phyloP scores from a whole-genome alignment of 2,888 invertebrate species.

The Orthosia incerta region DNA sequence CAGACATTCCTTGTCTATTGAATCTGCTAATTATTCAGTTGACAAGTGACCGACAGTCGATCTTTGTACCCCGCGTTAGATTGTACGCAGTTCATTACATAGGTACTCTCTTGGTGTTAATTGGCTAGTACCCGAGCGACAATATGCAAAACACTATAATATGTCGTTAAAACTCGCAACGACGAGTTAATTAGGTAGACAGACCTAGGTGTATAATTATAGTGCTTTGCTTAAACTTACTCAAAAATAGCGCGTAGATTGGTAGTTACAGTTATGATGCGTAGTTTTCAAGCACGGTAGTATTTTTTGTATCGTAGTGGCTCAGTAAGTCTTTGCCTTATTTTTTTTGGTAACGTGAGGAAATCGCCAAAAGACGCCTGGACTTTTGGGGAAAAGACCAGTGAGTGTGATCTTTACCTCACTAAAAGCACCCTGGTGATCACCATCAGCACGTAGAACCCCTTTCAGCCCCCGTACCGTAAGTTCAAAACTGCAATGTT shows the following conservation, averaged over 20 bases:
- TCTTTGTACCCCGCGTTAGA: slow-evolving; percentile 49
- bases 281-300: background rate
- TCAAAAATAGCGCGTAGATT: background rate
- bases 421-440: too few relatives aligned
- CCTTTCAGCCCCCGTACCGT: too few relatives aligned
- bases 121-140: slow-evolving; percentile 36
- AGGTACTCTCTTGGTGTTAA: slow-evolving; percentile 41
- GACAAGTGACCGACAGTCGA: slow-evolving; percentile 17
- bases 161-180: slow-evolving; percentile 35
- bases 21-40: slow-evolving; percentile 36
- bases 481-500: too few relatives aligned
- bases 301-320: too few relatives aligned
- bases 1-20: slow-evolving; percentile 16
- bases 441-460: too few relatives aligned
- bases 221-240: background rate
- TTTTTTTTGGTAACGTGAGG: too few relatives aligned
- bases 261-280: background rate
- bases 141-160: slow-evolving; percentile 25
- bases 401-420: too few relatives aligned
- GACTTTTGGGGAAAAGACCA: too few relatives aligned
- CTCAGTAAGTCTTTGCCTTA: too few relatives aligned
- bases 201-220: background rate
- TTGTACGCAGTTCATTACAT: slow-evolving; percentile 25
- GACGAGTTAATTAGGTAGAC: slow-evolving; percentile 31
- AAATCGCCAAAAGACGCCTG: too few relatives aligned